phyloP scores from a whole-genome alignment of 1,140 invertebrate genomes.

The Scaptomyza graminum region DNA sequence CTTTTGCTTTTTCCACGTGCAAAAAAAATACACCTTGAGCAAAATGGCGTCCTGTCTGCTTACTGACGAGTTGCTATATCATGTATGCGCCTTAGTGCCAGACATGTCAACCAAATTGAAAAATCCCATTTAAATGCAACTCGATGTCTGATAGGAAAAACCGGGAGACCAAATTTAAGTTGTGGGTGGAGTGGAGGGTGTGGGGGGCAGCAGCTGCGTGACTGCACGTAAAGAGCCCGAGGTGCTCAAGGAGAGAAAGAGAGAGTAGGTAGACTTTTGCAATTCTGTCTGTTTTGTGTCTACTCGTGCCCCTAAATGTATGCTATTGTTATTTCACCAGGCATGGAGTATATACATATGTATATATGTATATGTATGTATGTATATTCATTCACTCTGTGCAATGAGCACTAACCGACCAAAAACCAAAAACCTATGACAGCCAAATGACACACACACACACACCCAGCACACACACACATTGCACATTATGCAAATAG shows the following conservation, averaged over 20 bases:
- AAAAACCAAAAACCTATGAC: constrained; percentile 42
- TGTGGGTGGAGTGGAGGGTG: background rate
- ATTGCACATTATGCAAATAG: constrained; percentile 30
- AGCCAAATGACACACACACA: constrained; percentile 39
- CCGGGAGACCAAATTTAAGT: background rate
- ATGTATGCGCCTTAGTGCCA: constrained; percentile 10
- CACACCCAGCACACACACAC: background rate
- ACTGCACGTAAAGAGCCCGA: constrained; percentile 49
- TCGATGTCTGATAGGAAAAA: constrained; percentile 19
- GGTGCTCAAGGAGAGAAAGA: background rate
- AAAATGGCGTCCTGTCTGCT: background rate
- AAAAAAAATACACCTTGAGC: background rate
- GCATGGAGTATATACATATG: too few relatives aligned
- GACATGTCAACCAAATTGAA: constrained; percentile 51
- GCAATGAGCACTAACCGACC: constrained; percentile 60
- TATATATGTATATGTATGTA: background rate
- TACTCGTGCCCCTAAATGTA: constrained; percentile 59
- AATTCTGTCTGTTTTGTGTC: constrained; percentile 6
- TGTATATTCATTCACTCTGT: constrained; percentile 62
- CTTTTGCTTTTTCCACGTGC: background rate
- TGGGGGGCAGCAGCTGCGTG: constrained; percentile 25
- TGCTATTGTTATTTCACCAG: constrained; percentile 64
- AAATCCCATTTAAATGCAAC: constrained; percentile 50
- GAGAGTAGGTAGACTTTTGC: constrained; percentile 16
- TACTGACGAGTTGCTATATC: background rate